phyloP scores from a whole-genome alignment of 2,113 vertebrate species.

The Cyphomyrus plagiostoma region DNA sequence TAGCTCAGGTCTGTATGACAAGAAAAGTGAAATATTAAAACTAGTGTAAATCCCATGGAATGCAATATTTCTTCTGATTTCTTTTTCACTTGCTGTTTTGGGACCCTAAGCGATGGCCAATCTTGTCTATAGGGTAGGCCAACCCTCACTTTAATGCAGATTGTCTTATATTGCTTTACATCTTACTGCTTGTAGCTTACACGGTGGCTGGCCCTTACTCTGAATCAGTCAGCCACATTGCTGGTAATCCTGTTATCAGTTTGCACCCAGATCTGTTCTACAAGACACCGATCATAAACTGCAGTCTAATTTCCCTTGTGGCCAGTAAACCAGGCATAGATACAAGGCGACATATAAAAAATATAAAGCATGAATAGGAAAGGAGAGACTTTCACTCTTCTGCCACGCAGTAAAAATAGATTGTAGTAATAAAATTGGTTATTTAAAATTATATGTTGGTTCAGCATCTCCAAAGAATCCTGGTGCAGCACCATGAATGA shows the following conservation, averaged over 20 bases:
- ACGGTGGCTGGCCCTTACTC: background rate
- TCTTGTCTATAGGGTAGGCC: background rate
- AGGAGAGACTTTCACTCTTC: background rate
- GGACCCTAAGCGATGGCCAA: background rate
- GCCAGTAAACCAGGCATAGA: background rate
- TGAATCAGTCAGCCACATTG: background rate
- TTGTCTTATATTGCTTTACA: background rate
- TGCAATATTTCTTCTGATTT: background rate
- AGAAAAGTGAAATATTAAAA: background rate
- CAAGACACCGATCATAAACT: background rate
- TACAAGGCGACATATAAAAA: background rate
- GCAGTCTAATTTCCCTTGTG: background rate
- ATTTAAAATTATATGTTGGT: background rate
- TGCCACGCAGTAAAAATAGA: background rate
- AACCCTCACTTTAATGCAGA: background rate
- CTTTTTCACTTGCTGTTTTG: background rate
- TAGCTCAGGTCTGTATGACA: background rate
- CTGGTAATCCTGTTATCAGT: background rate
- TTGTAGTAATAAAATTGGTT: background rate
- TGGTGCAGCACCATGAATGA: background rate
- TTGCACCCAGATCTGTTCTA: background rate
- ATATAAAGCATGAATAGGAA: background rate
- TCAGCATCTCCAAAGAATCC: background rate
- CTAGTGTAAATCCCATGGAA: background rate
- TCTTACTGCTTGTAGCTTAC: background rate